phyloP scores from a whole-genome alignment of 2,113 vertebrate genomes.

The Amphiprion ocellaris region DNA sequence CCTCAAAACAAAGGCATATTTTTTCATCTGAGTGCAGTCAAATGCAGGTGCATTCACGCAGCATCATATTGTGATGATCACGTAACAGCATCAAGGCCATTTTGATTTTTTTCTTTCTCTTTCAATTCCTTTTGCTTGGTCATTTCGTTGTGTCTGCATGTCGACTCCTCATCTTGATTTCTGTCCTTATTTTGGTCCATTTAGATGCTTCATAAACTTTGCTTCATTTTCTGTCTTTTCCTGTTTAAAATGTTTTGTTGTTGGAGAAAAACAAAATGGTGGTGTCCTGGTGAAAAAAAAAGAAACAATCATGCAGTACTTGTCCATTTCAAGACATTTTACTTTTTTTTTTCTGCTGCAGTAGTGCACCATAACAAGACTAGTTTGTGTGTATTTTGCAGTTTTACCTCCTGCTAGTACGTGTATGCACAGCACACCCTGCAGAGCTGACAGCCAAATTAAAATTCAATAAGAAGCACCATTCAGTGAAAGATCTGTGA shows the following conservation, averaged over 20 bases:
- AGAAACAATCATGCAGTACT: background rate
- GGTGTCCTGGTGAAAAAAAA: background rate
- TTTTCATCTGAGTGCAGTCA: background rate
- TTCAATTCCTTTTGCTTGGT: background rate
- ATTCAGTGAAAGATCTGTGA: constrained; percentile 49
- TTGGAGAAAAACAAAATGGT: background rate
- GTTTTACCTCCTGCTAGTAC: constrained; percentile 23
- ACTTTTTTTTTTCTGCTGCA: background rate
- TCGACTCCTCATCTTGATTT: background rate
- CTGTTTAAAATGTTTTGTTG: background rate
- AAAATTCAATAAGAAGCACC: constrained; percentile 47
- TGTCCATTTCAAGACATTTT: constrained; percentile 20
- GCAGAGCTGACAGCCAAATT: constrained; percentile 39
- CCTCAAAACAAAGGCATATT: background rate
- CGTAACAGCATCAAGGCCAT: background rate
- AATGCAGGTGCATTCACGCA: background rate
- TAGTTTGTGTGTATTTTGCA: constrained; percentile 26
- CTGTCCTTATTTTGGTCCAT: background rate
- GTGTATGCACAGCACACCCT: constrained; percentile 1
- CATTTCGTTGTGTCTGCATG: background rate
- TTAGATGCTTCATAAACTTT: background rate
- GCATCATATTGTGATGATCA: background rate
- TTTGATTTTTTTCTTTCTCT: background rate
- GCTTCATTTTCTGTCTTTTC: background rate
- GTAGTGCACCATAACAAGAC: constrained; percentile 2